Percentiles rank a stretch among this genome's conserved stretches.
Evolutionary conservation across 2,888 invertebrate species (phyloP).

Genomic region (Dicycla oo): DNA sequence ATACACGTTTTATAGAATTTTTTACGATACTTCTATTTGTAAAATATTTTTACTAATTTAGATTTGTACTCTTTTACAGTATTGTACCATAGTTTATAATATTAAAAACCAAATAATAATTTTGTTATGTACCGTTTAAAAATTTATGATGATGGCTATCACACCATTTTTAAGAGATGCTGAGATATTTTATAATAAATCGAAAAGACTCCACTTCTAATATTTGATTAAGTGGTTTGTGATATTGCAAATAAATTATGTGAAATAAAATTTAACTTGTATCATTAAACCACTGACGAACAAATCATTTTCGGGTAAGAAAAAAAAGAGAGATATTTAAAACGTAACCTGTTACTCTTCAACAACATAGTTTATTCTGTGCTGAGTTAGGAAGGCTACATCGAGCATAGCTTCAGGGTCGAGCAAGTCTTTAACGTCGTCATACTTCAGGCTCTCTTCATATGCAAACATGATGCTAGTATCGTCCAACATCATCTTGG

Average conservation of each 20-base stretch:
- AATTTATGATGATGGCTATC: constrained; percentile 40
- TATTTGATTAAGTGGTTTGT: constrained; percentile 48
- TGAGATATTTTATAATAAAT: constrained; percentile 39
- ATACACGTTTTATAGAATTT: constrained; percentile 66
- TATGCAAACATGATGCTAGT: constrained; percentile 97
- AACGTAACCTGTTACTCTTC: constrained; percentile 74
- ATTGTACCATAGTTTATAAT: constrained; percentile 58
- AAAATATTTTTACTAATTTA: constrained; percentile 51
- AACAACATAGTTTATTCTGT: constrained; percentile 90
- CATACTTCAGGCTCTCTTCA: constrained; percentile 96
- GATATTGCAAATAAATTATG: constrained; percentile 59
- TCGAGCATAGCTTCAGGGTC: constrained; percentile 96
- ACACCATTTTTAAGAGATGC: constrained; percentile 44
- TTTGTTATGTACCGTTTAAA: constrained; percentile 57
- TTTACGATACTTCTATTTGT: constrained; percentile 58
- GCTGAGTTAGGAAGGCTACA: constrained; percentile 94
- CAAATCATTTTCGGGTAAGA: constrained; percentile 6
- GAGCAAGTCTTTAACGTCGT: constrained; percentile 93
- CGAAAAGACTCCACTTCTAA: constrained; percentile 30
- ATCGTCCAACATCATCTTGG: constrained; percentile 97
- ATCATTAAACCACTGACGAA: constrained; percentile 6
- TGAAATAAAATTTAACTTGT: constrained; percentile 11
- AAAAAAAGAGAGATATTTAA: constrained; percentile 4
- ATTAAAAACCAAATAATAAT: constrained; percentile 56
- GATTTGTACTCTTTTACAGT: constrained; percentile 62